Base-by-base conservation (phyloP, 35 echinoderm and acorn worm genomes). In the Antedon bifida region DNA sequence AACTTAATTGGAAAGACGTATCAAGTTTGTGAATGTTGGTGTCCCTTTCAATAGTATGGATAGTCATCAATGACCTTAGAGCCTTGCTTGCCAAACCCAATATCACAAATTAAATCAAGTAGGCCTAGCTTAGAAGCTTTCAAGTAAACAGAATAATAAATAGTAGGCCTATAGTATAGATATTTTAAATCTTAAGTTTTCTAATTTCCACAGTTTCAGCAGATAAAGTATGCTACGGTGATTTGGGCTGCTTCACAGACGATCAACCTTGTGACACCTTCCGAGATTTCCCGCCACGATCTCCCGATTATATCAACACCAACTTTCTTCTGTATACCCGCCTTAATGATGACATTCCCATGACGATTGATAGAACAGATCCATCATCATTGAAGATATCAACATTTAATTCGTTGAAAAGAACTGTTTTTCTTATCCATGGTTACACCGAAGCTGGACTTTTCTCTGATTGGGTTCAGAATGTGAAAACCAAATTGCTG, bases 241-340 rank as follows among this genome's bases (percentile, higher is more conserved):
- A 85, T 64, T 33, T 95, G 0, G 92, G 84, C 28, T 95, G 92
- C 73, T 95, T 95, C 74, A 86, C 89, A 35, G 83, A 95, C 75
- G 88, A 90, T 29, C 35, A 81, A 30, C 76, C 84, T 7, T 95
- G 74, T 21, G 85, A 81, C 55, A 85, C 84, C 30, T 84, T 76
- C 36, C 32, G 30, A 75, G 56, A 76, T 46, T 90, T 95, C 79
- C 92, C 88, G 83, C 92, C 92, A 42, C 35, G 81, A 28, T 75
- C 34, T 0, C 92, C 92, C 0, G 85, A 82, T 16, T 35, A 39
- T 11, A 87, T 90, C 81, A 87, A 88, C 82, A 90, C 88, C 19
- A 74, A 85, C 36, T 95, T 90, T 78, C 86, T 77, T 29, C 77
- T 95, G 26, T 95, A 85, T 38, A 90, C 92, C 16, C 85, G 85